Evolutionary conservation across 2,797 vertebrate species (phyloP), one percentile per base, ranked within the genome.

Genomic region (Pseudotriccus pelzelni): DNA sequence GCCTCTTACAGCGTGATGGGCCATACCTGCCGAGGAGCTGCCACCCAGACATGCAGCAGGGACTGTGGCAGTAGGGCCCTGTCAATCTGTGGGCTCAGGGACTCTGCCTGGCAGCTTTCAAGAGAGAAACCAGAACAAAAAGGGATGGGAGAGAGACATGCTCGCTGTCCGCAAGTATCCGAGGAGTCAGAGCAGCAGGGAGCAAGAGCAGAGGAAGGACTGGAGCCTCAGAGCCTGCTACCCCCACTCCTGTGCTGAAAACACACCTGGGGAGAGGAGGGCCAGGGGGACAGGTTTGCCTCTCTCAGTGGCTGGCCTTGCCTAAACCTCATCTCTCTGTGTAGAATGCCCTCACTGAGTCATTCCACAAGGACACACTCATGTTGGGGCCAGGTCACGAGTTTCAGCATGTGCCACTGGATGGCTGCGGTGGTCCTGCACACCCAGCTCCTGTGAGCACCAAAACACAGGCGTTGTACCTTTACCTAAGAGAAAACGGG

Each of bases 331-430:
- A 12, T 52, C 37, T 46, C 14, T 68, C 32, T 24, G 20, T 17
- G 52, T 14, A 32, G 17, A 52, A 59, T 2, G 0, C 5, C 62
- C 28, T 43, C 41, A 23, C 28, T n/a, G 62, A 44, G 62, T 23
- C 16, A 18, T 64, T 23, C 41, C 62, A n/a, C 7, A 5, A 10
- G 21, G 39, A 23, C 30, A 63, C 21, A 21, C 59, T 62, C 37
- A 17, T 9, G 16, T 8, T 44, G 62, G 60, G 60, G 55, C 16
- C 70, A 37, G 39, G 34, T 24, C 39, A 4, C 9, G 36, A 63
- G 36, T 36, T 66, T 36, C n/a, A 30, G 47, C 46, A 0, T 0
- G 7, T 2, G 5, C n/a, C 5, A 1, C 0, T 0, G 21, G 50
- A 9, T 7, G 24, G 52, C 39, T 43, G 64, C 34, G 5, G 53